Conservation (phyloP, 1,140 invertebrate species). For the Lycorma delicatula region DNA sequence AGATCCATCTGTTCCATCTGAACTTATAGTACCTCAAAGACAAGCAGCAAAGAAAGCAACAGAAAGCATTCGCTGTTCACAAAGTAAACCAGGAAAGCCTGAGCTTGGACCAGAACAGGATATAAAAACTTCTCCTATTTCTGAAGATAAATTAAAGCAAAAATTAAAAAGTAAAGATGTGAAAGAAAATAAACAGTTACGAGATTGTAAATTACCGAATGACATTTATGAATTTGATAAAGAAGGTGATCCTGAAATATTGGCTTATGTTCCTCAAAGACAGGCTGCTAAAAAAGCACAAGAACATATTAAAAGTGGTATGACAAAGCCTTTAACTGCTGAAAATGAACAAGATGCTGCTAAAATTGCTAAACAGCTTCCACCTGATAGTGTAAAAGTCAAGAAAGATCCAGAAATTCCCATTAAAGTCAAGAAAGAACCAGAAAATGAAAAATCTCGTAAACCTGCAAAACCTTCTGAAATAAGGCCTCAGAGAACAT, state of each 20-base stretch:
- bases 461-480: constrained; percentile 21
- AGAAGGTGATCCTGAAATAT: constrained; percentile 55
- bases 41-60: constrained; percentile 85
- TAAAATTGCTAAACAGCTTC: constrained; percentile 11
- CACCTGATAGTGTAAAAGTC: constrained; percentile 8
- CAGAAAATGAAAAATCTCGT: constrained; percentile 22
- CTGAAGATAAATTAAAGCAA: constrained; percentile 34
- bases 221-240: constrained; percentile 55
- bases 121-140: constrained; percentile 33
- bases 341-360: constrained; percentile 34
- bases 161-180: constrained; percentile 22
- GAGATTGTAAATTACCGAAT: constrained; percentile 26
- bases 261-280: constrained; percentile 78
- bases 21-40: constrained; percentile 81
- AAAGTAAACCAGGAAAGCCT: constrained; percentile 22
- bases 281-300: constrained; percentile 86
- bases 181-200: constrained; percentile 22
- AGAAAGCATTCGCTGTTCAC: constrained; percentile 60
- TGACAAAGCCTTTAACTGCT: constrained; percentile 36
- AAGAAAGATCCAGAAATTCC: constrained; percentile 18
- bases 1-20: constrained; percentile 48
- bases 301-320: constrained; percentile 72
- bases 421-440: constrained; percentile 25
- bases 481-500: constrained; percentile 17
- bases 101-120: constrained; percentile 25